Evolutionary conservation across 2,797 vertebrate genomes (phyloP), one percentile per base, ranked within the genome.

Genomic region (Epinephelus coioides): DNA sequence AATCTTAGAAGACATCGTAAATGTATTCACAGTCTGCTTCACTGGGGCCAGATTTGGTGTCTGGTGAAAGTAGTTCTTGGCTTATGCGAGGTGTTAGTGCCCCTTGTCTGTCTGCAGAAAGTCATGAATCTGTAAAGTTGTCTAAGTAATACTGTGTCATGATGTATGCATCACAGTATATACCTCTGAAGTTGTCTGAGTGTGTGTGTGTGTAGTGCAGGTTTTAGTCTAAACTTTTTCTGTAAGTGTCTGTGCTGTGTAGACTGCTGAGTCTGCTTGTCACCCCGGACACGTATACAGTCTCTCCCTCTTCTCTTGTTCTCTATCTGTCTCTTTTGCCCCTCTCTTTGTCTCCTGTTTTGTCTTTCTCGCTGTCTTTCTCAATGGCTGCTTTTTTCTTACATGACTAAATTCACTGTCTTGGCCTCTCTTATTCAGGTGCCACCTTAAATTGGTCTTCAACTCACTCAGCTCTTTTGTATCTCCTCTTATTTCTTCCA

Each of bases 221-320:
- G 19, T 27, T 63, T 60, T 55, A 56, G 17, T 63, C 12, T 47
- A 40, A 30, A n/a, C 49, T 74, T 23, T 19, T 10, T 68, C 34
- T 34, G 7, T 34, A 34, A 34, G 34, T 34, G 9, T 70, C n/a
- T 86, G 63, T 55, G 53, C n/a, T 70, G 30, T 34, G 53, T 44
- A 67, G 73, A 76, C 56, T 56, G 53, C 51, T 57, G 53, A 67
- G 43, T 86, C 67, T 82, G 21, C 57, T 82, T 67, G 46, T 64
- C 64, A 75, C 66, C 73, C 68, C 4, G 1, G 34, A 50, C 76
- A 77, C 3, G n/a, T 72, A 69, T 78, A 12, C 50, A 14, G 55
- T 63, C 47, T 82, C 34, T 81, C 23, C 17, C 49, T 69, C 27
- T 53, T 50, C 54, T 77, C 46, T 73, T 57, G 18, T 64, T 68